Base-by-base conservation (phyloP, 2,113 vertebrate species). In the Labeo catla region DNA sequence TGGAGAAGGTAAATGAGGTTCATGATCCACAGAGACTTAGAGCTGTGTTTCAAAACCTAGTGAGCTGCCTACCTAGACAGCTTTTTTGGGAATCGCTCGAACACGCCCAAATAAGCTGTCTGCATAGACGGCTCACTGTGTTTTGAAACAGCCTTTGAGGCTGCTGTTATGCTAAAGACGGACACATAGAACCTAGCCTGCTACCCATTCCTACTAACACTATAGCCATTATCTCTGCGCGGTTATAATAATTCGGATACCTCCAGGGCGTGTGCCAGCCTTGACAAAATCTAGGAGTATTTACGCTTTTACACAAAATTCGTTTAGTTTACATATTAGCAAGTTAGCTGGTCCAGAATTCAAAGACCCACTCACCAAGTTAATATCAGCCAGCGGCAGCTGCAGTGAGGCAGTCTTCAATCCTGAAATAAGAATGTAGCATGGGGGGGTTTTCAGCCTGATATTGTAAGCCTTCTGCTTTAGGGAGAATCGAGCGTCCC, bases 341-440 rank as follows among this genome's bases (percentile, higher is more conserved):
- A 59, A 23, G 43, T 36, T 81, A 68, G 61, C 80, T 49, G 73
- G 43, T 81, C 72, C 49, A 59, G 68, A 78, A 82, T 70, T 15
- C 16, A 52, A 83, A 76, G 50, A 66, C 49, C 2, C 39, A 61
- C 86, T 89, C 61, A 89, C 88, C 88, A n/a, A 50, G 66, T 85
- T 68, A 36, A 9, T 39, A 59, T 43, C 54, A 13, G 47, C 11
- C 23, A 45, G 76, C 57, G 72, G 21, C n/a, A 45, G 83, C 2
- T 19, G 23, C 47, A 21, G n/a, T 16, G 6, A 36, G 65, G 2
- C 16, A 6, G 4, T 59, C 47, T 34, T 57, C 47, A 49, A 39
- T 86, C 85, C 81, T 39, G 54, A 13, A 39, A 70, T 3, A 21
- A 50, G 39, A 43, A 45, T 66, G 8, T 28, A 36, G n/a, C 52